Evolutionary conservation across 1,140 invertebrate genomes (phyloP), one percentile per base, ranked within the genome.

Genomic region (Schlechtendalia chinensis): DNA sequence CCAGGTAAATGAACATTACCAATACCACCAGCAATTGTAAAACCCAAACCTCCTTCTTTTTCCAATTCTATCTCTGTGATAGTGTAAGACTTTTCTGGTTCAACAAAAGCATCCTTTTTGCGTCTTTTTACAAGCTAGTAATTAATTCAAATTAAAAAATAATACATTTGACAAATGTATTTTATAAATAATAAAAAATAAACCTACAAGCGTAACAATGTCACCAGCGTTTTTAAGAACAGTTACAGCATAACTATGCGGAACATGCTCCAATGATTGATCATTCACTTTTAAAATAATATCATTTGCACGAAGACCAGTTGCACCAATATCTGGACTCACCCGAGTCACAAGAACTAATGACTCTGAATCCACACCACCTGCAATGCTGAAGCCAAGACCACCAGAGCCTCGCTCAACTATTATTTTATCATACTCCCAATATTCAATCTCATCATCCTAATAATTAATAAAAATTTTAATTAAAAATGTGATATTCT

Each of bases 311-410:
- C 89, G 90, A 72, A 98, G 89, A 81, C 91, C 91, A 19, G 96
- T 94, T 8, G 98, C 98, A 27, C 97, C 96, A 6, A 97, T 96
- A 53, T 96, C 96, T 5, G 94, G 91, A 88, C 99, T 99, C 82
- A 99, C 91, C 88, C 99, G 98, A 59, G 98, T 99, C 86, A 99
- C 97, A 88, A 97, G 99, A 84, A 99, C 98, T 84, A 94, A 92
- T 82, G 90, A 90, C 85, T 94, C 93, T 56, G 72, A 77, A 81
- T 81, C 81, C 0, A 93, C 95, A 77, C 97, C 97, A 29, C 97
- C 97, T 79, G 96, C 96, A 86, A 99, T 99, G 85, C 94, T 97
- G 89, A 99, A 99, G 8, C 97, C 98, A 53, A 99, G 88, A 29
- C 94, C 94, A 8, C 93, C 91, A 81, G 91, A 91, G 27, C 94